Percentiles rank a stretch among this genome's conserved stretches.
Conservation (phyloP, 2,113 vertebrate genomes). For the Triplophysa rosa region DNA sequence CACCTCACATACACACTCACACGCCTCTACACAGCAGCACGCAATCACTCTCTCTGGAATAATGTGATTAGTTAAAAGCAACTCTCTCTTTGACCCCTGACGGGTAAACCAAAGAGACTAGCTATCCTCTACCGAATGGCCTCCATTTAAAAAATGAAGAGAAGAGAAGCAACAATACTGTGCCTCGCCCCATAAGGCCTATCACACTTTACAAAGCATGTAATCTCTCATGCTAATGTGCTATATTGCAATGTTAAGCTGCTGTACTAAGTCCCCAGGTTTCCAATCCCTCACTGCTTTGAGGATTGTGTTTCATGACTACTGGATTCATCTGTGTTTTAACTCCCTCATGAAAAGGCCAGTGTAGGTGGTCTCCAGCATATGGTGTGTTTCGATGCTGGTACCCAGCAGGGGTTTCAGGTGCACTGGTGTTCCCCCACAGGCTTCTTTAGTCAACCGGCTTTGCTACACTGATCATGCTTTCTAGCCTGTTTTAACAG, state of each 20-base stretch:
- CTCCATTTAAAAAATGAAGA: constrained; percentile 9
- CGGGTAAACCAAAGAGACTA: constrained; percentile 15
- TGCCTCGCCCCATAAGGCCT: constrained; percentile 10
- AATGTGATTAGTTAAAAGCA: constrained; percentile 50
- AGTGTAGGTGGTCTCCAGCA: constrained; percentile 31
- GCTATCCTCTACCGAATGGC: constrained; percentile 12
- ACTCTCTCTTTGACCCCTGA: constrained; percentile 8
- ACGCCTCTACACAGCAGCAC: constrained; percentile 18
- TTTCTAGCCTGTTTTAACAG: background rate
- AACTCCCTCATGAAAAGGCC: constrained; percentile 26
- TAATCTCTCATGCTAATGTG: constrained; percentile 40
- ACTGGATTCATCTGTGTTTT: constrained; percentile 28
- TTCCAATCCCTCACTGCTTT: constrained; percentile 28
- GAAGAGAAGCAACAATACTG: background rate
- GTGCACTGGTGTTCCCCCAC: background rate
- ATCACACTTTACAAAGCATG: constrained; percentile 29
- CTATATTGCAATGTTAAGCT: constrained; percentile 32
- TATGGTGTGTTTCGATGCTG: constrained; percentile 20
- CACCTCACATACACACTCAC: constrained; percentile 39
- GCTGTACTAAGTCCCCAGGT: constrained; percentile 19
- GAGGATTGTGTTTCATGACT: background rate
- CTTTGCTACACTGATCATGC: background rate
- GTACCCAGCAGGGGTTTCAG: constrained; percentile 9
- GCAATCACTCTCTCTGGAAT: constrained; percentile 29
- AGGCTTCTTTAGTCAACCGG: background rate